phyloP scores from a whole-genome alignment of 35 echinoderm and acorn worm species.

The Lytechinus variegatus region DNA sequence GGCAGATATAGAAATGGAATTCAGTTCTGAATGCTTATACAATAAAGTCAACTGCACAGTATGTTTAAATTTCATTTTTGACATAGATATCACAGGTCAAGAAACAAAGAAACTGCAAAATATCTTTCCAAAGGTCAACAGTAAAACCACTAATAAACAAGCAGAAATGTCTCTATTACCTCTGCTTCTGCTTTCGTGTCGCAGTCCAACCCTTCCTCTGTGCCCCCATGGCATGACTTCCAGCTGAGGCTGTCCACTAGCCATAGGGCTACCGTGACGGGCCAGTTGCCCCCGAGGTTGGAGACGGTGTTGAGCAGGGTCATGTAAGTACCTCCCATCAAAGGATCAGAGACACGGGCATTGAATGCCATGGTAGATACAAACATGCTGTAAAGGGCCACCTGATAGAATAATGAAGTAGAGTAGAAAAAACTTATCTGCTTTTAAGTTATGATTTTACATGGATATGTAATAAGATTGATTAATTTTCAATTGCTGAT shows the following conservation, averaged over 20 bases:
- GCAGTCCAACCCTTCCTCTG: conserved; percentile 69
- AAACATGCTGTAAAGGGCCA: conserved; percentile 92
- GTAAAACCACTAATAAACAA: background rate
- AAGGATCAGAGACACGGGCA: conserved; percentile 84
- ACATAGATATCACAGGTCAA: background rate
- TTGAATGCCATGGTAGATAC: conserved; percentile 88
- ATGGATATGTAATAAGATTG: too few relatives aligned
- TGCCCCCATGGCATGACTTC: conserved; percentile 81
- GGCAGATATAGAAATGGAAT: too few relatives aligned
- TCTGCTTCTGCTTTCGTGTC: conserved; percentile 82
- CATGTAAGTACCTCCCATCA: conserved; percentile 97
- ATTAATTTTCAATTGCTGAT: too few relatives aligned
- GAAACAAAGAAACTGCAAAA: background rate
- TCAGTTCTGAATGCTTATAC: background rate
- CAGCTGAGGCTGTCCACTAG: conserved; percentile 86
- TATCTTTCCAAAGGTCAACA: background rate
- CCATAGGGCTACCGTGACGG: conserved; percentile 81
- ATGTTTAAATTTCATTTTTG: background rate
- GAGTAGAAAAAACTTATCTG: too few relatives aligned
- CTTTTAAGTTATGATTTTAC: too few relatives aligned
- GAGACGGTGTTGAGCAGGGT: conserved; percentile 91
- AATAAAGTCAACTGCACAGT: background rate
- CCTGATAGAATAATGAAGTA: conserved; percentile 42
- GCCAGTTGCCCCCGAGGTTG: conserved; percentile 98
- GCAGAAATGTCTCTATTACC: conserved; percentile 59